Conservation (phyloP, 2,113 vertebrate genomes). For the Pelusios castaneus region DNA sequence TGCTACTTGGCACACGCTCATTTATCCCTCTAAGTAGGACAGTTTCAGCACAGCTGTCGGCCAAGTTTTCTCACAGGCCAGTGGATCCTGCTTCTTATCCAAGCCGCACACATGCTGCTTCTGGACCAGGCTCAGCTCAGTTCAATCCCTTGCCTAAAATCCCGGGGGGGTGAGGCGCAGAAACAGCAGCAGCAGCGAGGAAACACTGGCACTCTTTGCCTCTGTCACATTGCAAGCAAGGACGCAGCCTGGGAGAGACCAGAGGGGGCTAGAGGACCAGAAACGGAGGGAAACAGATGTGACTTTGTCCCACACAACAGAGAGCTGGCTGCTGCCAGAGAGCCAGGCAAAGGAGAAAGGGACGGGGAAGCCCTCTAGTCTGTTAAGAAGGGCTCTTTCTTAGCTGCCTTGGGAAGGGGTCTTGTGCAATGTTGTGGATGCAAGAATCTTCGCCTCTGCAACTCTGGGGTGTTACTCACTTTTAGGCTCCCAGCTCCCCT, state of each 20-base stretch:
- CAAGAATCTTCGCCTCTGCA: neutral
- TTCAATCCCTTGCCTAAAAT: neutral
- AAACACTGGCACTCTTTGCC: neutral
- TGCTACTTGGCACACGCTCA: fast-evolving
- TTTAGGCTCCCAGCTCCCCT: neutral
- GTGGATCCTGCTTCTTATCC: constrained; percentile 27
- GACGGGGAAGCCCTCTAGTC: constrained; percentile 31
- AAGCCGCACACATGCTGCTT: constrained; percentile 43
- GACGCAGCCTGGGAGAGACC: neutral
- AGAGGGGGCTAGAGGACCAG: fast-evolving
- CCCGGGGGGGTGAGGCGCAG: neutral
- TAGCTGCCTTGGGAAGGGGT: neutral
- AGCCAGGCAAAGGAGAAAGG: constrained; percentile 14
- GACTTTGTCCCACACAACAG: constrained; percentile 43
- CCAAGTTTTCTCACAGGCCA: constrained; percentile 7
- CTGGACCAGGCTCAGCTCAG: neutral
- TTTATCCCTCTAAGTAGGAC: neutral
- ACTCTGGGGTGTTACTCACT: neutral
- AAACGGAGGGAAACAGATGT: neutral
- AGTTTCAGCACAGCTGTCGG: neutral
- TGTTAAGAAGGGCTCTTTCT: neutral
- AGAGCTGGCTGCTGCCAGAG: constrained; percentile 4
- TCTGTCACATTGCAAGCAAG: neutral
- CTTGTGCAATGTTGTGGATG: fast-evolving
- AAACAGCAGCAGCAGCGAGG: neutral